Evolutionary conservation across 2,888 invertebrate species (phyloP).

Genomic region (Ophion costatus): DNA sequence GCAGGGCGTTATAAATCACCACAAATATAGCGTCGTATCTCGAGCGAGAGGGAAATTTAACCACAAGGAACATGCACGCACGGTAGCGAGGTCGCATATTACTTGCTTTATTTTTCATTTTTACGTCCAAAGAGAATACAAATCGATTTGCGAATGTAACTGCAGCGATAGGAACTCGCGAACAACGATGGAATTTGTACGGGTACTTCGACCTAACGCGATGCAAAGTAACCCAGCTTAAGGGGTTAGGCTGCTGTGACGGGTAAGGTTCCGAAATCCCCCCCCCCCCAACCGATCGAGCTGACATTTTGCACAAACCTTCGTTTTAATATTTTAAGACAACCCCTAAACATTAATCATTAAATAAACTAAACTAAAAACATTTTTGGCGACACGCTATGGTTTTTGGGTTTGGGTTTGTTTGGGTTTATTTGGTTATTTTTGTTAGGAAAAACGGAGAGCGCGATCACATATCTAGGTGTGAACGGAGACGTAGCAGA

Average conservation of each 20-base stretch:
- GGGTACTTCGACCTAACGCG: slow-evolving; percentile 44
- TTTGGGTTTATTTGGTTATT: no score
- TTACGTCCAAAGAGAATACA: slow-evolving; percentile 21
- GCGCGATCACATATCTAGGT: no score
- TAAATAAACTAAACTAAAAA: no score
- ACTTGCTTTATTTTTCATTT: background rate
- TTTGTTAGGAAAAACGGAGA: no score
- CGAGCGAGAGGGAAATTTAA: slow-evolving; percentile 1
- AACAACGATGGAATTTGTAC: slow-evolving; percentile 39
- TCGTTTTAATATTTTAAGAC: no score
- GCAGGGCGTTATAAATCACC: slow-evolving; percentile 8
- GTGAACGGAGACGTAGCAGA: no score
- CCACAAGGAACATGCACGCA: slow-evolving; percentile 1
- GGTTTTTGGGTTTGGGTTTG: no score
- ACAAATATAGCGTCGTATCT: slow-evolving; percentile 1
- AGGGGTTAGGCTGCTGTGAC: background rate
- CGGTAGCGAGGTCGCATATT: slow-evolving; percentile 12
- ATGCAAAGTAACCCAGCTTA: slow-evolving; percentile 38
- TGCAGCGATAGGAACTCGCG: slow-evolving; percentile 3
- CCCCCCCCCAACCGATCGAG: no score
- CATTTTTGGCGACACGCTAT: no score
- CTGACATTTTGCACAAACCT: no score
- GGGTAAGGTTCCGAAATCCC: no score
- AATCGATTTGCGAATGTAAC: slow-evolving; percentile 33
- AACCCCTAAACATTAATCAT: no score